These are phyloP conservation scores for Alauda arvensis DNA, from an alignment of 2,797 vertebrate genomes.

Conservation along the genomic window DNA sequence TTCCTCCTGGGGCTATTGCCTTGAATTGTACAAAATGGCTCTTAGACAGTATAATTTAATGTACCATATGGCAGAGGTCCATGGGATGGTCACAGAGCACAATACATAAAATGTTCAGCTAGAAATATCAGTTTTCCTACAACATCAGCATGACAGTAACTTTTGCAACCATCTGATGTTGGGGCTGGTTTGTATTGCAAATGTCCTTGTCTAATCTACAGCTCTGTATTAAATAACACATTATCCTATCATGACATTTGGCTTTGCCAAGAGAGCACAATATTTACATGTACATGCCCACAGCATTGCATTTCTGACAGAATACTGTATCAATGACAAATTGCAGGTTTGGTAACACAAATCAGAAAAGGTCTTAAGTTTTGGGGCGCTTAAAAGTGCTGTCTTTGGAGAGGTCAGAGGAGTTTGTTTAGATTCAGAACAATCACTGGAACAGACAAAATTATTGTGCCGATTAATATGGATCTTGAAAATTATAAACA, in stretches of 20 bases:
- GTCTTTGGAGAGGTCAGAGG: background rate
- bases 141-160: background rate
- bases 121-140: conserved; percentile 18
- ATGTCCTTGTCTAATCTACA: background rate
- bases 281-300: background rate
- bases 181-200: conserved; percentile 7
- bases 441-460: background rate
- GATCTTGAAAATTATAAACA: background rate
- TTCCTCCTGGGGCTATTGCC: background rate
- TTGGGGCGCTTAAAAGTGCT: too few species aligned
- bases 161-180: background rate
- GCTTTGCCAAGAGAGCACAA: background rate
- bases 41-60: background rate
- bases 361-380: background rate
- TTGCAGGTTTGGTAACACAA: background rate
- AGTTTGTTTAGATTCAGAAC: background rate
- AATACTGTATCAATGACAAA: background rate
- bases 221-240: conserved; percentile 2
- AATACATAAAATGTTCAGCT: background rate
- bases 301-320: background rate
- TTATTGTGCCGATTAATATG: background rate
- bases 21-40: background rate
- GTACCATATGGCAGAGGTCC: background rate
- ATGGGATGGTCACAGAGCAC: background rate
- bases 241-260: background rate